A percentile compares a stretch with the other conserved stretches of the same genome.
These are phyloP conservation scores for Aplochiton taeniatus DNA, from an alignment of 2,797 vertebrate genomes.

Conservation along the genomic window DNA sequence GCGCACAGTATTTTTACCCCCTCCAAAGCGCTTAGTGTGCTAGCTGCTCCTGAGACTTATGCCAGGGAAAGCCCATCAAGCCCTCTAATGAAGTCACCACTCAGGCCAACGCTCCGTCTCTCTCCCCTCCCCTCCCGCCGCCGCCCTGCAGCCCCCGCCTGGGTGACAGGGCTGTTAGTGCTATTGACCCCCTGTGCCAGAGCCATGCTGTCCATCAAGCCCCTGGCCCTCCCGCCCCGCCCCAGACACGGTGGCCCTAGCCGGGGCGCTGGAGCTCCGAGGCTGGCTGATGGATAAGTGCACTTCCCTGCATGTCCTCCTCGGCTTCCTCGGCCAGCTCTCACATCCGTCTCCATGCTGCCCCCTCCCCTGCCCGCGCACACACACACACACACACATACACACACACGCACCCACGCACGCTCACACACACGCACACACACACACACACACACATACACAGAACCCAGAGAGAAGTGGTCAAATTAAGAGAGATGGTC, in stretches of 20 bases:
- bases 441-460: slow-evolving; percentile 48
- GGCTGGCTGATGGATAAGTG: slow-evolving; percentile 76
- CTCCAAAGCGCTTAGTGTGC: too few species aligned
- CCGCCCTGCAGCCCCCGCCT: slow-evolving; percentile 19
- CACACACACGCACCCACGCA: slow-evolving; percentile 46
- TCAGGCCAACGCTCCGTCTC: not conserved
- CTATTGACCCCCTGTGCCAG: slow-evolving; percentile 78
- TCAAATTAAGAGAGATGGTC: slow-evolving; percentile 71
- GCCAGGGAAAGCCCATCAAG: too few species aligned
- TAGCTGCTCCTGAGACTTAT: too few species aligned
- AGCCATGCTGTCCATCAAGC: slow-evolving; percentile 84
- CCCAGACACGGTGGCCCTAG: slow-evolving; percentile 53
- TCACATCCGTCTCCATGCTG: slow-evolving; percentile 65
- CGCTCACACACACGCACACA: too few species aligned
- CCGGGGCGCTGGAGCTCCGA: slow-evolving; percentile 13
- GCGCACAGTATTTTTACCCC: slow-evolving; percentile 11
- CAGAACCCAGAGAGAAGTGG: slow-evolving; percentile 67
- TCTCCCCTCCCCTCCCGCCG: not conserved
- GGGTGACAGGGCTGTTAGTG: slow-evolving; percentile 55
- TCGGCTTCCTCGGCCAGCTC: slow-evolving; percentile 23
- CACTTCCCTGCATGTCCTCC: slow-evolving; percentile 70
- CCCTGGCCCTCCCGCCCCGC: slow-evolving; percentile 53
- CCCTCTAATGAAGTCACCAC: not conserved
- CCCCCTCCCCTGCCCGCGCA: too few species aligned
- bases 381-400: too few species aligned